A percentile compares a stretch with the other conserved stretches of the same genome.
These are phyloP conservation scores for Thunnus thynnus DNA, from an alignment of 2,113 vertebrate species.

Conservation along the genomic window DNA sequence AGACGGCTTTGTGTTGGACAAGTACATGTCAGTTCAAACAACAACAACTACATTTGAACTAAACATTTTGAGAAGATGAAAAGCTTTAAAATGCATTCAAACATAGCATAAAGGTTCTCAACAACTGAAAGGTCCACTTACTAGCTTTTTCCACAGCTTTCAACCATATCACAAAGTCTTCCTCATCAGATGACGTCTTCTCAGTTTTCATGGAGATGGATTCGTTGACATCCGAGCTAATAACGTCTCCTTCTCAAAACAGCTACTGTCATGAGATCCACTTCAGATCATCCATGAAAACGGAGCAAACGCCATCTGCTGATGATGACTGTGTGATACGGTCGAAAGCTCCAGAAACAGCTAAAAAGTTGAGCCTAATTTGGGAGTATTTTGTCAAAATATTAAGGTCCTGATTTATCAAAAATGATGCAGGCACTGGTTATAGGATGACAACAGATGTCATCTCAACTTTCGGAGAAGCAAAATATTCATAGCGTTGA, in stretches of 20 bases:
- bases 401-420: not conserved
- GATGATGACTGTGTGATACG: not conserved
- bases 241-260: not conserved
- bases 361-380: not conserved
- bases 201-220: not conserved
- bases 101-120: not conserved
- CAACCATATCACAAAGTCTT: not conserved
- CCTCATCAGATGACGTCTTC: not conserved
- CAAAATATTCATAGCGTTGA: conserved; percentile 20
- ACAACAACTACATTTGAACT: conserved; percentile 18
- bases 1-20: conserved; percentile 1
- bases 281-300: not conserved
- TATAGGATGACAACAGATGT: not conserved
- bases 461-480: not conserved
- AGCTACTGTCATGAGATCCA: not conserved
- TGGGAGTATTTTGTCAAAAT: not conserved
- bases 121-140: conserved; percentile 2
- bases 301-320: not conserved
- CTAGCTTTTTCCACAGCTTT: conserved; percentile 8
- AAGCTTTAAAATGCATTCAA: conserved; percentile 1
- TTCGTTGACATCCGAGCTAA: conserved; percentile 2
- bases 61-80: not conserved
- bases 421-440: conserved; percentile 1
- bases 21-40: conserved; percentile 23
- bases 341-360: not conserved